A percentile compares a stretch with the other conserved stretches of the same genome.
phyloP scores from a whole-genome alignment of 1,140 invertebrate species.

The Drosophila bipectinata region DNA sequence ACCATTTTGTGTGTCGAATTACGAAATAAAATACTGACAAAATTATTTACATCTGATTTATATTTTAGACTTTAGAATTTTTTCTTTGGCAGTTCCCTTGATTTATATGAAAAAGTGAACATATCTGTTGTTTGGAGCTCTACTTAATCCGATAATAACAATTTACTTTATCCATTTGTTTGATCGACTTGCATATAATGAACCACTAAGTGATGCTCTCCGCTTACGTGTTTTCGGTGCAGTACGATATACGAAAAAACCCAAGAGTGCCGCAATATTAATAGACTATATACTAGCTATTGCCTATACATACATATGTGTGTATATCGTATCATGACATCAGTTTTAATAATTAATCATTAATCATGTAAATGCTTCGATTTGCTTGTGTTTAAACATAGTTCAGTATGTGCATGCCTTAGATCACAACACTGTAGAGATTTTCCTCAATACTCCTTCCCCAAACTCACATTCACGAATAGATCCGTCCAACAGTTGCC shows the following conservation, averaged over 20 bases:
- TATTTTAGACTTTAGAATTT: slow-evolving; percentile 44
- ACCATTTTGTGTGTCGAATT: slow-evolving; percentile 24
- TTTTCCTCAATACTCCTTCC: slow-evolving; percentile 39
- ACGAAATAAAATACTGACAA: slow-evolving; percentile 24
- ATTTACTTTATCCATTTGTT: slow-evolving; percentile 37
- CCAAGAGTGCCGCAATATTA: slow-evolving; percentile 40
- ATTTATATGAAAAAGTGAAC: slow-evolving; percentile 51
- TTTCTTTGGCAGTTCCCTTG: slow-evolving; percentile 66
- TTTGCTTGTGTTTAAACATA: slow-evolving; percentile 58
- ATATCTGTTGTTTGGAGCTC: slow-evolving; percentile 44
- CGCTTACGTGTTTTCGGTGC: slow-evolving; percentile 39
- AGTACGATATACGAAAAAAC: slow-evolving; percentile 49
- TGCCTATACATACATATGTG: slow-evolving; percentile 22
- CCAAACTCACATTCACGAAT: slow-evolving; percentile 34
- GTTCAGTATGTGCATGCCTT: slow-evolving; percentile 74
- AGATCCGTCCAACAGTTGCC: slow-evolving; percentile 54
- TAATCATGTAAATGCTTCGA: slow-evolving; percentile 55
- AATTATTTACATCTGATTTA: slow-evolving; percentile 42
- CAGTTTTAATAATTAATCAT: slow-evolving; percentile 9
- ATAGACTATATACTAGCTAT: slow-evolving; percentile 35
- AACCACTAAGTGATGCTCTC: slow-evolving; percentile 69
- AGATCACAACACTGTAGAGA: slow-evolving; percentile 83
- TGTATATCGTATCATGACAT: slow-evolving; percentile 21
- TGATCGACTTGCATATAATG: slow-evolving; percentile 29
- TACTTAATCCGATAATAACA: slow-evolving; percentile 69